Percentiles rank a stretch among this genome's conserved stretches.
Conservation (phyloP, 2,797 vertebrate genomes). For the Holocentrus rufus region DNA sequence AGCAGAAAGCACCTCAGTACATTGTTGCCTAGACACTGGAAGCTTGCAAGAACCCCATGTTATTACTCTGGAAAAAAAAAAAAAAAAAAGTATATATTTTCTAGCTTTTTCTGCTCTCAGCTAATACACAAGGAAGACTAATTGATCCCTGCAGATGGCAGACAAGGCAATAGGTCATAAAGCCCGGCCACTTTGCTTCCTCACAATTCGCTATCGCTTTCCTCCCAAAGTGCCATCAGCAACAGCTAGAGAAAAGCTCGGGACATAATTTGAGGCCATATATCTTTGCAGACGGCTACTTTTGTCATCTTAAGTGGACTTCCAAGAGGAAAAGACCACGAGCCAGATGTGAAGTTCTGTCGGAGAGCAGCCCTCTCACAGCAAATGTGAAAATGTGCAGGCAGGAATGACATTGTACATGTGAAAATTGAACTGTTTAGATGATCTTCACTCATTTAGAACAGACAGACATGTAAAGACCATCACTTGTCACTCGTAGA, state of each 20-base stretch:
- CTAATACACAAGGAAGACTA: slow-evolving; percentile 79
- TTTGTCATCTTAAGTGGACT: slow-evolving; percentile 75
- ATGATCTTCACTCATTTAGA: not conserved
- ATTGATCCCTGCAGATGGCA: slow-evolving; percentile 80
- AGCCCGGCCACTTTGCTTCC: slow-evolving; percentile 72
- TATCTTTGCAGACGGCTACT: slow-evolving; percentile 72
- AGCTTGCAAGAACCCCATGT: slow-evolving; percentile 45
- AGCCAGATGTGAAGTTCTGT: slow-evolving; percentile 44
- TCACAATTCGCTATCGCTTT: slow-evolving; percentile 74
- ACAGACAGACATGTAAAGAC: not conserved
- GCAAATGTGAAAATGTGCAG: slow-evolving; percentile 22
- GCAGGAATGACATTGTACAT: not conserved
- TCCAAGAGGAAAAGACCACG: slow-evolving; percentile 52
- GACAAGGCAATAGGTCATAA: slow-evolving; percentile 83
- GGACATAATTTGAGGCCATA: slow-evolving; percentile 76
- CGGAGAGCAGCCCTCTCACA: slow-evolving; percentile 33
- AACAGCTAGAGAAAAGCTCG: slow-evolving; percentile 50
- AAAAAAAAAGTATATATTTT: slow-evolving; percentile 65
- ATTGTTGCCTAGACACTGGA: slow-evolving; percentile 29
- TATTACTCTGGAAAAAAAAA: slow-evolving; percentile 62
- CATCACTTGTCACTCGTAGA: not conserved
- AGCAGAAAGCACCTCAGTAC: slow-evolving; percentile 25
- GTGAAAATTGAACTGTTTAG: slow-evolving; percentile 1
- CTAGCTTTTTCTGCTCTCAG: slow-evolving; percentile 63
- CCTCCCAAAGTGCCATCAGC: slow-evolving; percentile 73